Conservation (phyloP, 23 tunicate genomes). For the Ciona savignyi region DNA sequence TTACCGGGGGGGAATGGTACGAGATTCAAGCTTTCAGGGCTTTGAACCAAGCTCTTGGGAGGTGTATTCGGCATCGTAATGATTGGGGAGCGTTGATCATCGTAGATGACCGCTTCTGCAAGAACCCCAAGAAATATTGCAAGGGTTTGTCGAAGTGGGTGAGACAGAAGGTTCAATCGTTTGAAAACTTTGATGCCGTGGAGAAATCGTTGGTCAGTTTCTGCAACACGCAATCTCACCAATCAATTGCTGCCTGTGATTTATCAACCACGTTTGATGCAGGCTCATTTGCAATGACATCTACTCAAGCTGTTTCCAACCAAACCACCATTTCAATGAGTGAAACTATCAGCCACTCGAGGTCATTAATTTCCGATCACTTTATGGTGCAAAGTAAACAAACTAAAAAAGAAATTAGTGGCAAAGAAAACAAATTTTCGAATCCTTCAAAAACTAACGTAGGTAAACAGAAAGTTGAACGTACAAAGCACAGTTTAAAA, state of each 20-base stretch:
- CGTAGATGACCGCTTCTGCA: slow-evolving; percentile 78
- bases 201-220: slow-evolving; percentile 24
- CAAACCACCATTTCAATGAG: not conserved
- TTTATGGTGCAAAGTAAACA: not conserved
- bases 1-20: slow-evolving; percentile 93
- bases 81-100: slow-evolving; percentile 96
- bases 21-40: slow-evolving; percentile 97
- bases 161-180: slow-evolving; percentile 35
- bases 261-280: not conserved
- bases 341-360: not conserved
- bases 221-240: slow-evolving; percentile 23
- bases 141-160: slow-evolving; percentile 90
- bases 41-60: slow-evolving; percentile 90
- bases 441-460: not conserved
- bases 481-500: not conserved
- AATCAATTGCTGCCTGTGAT: not conserved
- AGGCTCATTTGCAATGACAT: not conserved
- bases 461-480: not conserved
- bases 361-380: not conserved
- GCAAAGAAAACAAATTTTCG: not conserved
- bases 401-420: not conserved
- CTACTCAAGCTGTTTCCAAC: not conserved
- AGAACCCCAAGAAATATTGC: slow-evolving; percentile 67
- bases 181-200: slow-evolving; percentile 6
- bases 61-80: slow-evolving; percentile 84